Evolutionary conservation across 2,888 invertebrate species (phyloP).

Genomic region (Lasioglossum villosulum): DNA sequence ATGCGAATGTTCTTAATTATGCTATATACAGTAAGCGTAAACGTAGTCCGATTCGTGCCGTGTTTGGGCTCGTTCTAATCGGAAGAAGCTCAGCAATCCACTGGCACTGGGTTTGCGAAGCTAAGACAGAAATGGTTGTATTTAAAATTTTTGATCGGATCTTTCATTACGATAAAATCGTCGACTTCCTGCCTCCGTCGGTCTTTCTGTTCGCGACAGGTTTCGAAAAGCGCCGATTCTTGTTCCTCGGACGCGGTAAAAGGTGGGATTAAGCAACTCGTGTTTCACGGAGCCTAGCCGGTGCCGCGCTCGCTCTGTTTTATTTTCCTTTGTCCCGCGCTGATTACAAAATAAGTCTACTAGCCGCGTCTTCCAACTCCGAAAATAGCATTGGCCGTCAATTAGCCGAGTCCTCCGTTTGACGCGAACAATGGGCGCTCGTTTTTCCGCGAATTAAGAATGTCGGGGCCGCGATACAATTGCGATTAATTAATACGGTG

Average conservation of each 20-base stretch:
- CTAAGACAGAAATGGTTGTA: background rate
- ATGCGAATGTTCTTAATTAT: background rate
- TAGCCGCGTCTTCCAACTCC: background rate
- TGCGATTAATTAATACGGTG: conserved; percentile 68
- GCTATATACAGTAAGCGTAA: background rate
- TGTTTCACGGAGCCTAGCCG: background rate
- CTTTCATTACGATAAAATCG: background rate
- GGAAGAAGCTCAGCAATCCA: background rate
- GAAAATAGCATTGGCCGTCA: conserved; percentile 18
- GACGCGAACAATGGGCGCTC: conserved; percentile 49
- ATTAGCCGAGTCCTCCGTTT: conserved; percentile 9
- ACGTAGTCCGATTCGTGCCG: background rate
- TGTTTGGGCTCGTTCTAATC: background rate
- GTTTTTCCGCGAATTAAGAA: conserved; percentile 34
- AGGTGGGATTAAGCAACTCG: conserved; percentile 15
- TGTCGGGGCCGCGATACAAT: conserved; percentile 65
- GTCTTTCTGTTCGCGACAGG: background rate
- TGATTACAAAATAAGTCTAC: conserved; percentile 9
- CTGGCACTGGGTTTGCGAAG: background rate
- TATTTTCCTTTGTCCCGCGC: background rate
- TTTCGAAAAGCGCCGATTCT: conserved; percentile 1
- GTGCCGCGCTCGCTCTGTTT: background rate
- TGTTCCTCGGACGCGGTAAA: background rate
- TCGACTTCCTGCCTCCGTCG: background rate
- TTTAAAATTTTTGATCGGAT: background rate